These are phyloP conservation scores for Mesocentrotus franciscanus DNA, from an alignment of 53 echinoderm and acorn worm genomes.

Conservation along the genomic window DNA sequence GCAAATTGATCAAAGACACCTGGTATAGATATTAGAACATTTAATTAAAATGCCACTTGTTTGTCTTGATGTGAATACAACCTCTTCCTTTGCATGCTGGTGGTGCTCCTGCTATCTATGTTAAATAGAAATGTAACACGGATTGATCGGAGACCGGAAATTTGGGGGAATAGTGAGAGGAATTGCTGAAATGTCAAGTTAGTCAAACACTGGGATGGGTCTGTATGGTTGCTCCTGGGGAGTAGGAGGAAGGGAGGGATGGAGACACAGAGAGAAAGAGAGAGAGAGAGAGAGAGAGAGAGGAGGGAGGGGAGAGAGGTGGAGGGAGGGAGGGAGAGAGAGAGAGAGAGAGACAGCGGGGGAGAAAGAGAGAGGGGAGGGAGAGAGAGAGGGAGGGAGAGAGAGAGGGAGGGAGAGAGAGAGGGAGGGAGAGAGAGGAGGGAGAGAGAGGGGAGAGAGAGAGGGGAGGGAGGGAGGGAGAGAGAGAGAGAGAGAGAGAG, in stretches of 20 bases:
- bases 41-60: background rate
- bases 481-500: no score
- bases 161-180: constrained; percentile 7
- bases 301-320: background rate
- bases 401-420: background rate
- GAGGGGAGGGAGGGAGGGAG: background rate
- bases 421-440: no score
- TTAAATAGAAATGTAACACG: background rate
- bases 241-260: background rate
- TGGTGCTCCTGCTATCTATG: background rate
- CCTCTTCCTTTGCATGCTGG: background rate
- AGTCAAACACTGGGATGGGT: constrained; percentile 2
- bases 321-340: background rate
- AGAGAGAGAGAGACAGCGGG: background rate
- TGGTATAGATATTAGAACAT: background rate
- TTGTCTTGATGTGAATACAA: background rate
- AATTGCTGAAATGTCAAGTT: constrained; percentile 25
- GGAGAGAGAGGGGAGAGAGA: background rate
- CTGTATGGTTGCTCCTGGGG: background rate
- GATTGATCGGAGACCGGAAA: constrained; percentile 23
- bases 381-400: background rate
- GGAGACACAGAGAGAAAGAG: background rate
- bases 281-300: background rate
- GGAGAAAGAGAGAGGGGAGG: no score
- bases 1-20: background rate